Base-by-base conservation (phyloP, 2,888 invertebrate species). In the Diadegma fenestrale region DNA sequence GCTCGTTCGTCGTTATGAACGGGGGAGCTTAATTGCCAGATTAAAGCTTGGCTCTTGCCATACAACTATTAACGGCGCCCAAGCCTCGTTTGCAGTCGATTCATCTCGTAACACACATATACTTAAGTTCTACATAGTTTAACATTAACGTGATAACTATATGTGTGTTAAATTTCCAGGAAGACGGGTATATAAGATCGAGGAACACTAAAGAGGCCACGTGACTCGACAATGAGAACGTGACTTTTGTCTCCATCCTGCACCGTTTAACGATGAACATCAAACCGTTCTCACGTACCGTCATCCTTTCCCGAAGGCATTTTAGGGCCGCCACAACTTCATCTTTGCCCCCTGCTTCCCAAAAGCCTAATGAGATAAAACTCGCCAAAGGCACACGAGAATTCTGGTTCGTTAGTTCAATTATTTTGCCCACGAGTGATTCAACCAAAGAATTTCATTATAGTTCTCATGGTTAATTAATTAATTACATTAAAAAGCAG, bases 1-100 rank as follows among this genome's bases (percentile, higher is more conserved):
- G 86, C 81, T 69, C 69, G 81, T 83, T 75, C 75, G 77, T 75
- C 73, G 77, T 75, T 43, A 75, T 48, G 66, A 48, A 51, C 78
- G 64, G 79, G 71, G 82, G 87, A 82, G 80, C 82, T 86, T 86
- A 86, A 87, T 87, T 84, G 84, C 80, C 80, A 84, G 86, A 84
- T 87, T 86, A 84, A 86, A 86, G 76, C 80, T 76, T 14, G 45
- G 54, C 79, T 48, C 72, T 71, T 22, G 63, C 41, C 73, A 19
- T 30, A 58, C 64, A 58, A 41, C 58, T 43, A 64, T 63, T 76
- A 68, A 41, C 48, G 63, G 61, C 37, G 26, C 68, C 26, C 41
- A 51, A 75, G 51, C 26, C 73, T 45, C 72, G 66, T 72, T 82
- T 85, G 66, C 54, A 76, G 45, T n/a, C 71, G 68, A 82, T 48